Base-by-base conservation (phyloP, 1,140 invertebrate genomes). In the Heliconius hewitsoni region DNA sequence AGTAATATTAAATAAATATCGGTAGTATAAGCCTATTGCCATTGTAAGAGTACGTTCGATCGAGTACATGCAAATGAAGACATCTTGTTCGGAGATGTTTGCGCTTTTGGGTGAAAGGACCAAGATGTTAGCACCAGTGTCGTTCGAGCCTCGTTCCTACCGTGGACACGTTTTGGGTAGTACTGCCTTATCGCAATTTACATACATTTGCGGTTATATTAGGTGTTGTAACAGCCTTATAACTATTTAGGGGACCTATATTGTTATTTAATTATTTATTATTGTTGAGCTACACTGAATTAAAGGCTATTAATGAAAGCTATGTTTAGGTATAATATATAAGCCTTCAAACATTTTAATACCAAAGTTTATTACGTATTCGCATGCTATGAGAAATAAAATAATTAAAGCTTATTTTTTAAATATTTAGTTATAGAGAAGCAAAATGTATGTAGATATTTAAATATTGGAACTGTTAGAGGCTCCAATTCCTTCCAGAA, bases 151-250 rank as follows among this genome's bases (percentile, higher is more conserved):
- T 77, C 77, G 83, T 30, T 30, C 83, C 87, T 77, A 82, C 89
- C 89, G 90, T 90, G 86, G 88, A 89, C 87, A 89, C 86, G 87
- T 89, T 91, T 87, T 87, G 89, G 86, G 85, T 91, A 89, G 91
- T 88, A 83, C 78, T 84, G 83, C 87, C 91, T 87, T 86, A 91
- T 91, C 89, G 86, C 88, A 83, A 91, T 93, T 86, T 92, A 87
- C 91, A 92, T 92, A 90, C 90, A 92, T 91, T 91, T 91, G 87
- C 84, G 87, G 87, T 90, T 93, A 91, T 89, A 66, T 91, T 89
- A 89, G 85, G 82, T 84, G 84, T 86, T 85, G 90, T 89, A 89
- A 88, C 85, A 84, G 83, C 82, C 86, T 89, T 87, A 91, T 91
- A 34, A 3, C 30, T 90, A 23, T 27, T 66, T 5, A 3, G 27